These are phyloP conservation scores for Otus scops DNA, from an alignment of 2,797 vertebrate species.

Conservation along the genomic window DNA sequence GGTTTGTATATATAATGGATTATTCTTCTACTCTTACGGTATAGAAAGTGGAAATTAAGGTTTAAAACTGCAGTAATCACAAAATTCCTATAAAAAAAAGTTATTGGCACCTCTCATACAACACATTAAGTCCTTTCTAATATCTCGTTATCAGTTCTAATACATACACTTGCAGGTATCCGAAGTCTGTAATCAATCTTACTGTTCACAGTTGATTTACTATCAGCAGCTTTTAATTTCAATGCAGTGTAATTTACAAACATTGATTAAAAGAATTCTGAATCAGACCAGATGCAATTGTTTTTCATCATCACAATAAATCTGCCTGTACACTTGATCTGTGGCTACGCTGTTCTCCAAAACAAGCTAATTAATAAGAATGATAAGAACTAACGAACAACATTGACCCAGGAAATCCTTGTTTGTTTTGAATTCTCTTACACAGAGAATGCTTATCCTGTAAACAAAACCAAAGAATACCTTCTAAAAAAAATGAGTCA, in stretches of 20 bases:
- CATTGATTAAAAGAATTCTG: not conserved
- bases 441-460: not conserved
- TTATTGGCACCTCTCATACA: accelerated
- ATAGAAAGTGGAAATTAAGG: not conserved
- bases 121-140: not conserved
- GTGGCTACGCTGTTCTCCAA: not conserved
- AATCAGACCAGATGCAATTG: not conserved
- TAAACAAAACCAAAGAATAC: not conserved
- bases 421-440: not conserved
- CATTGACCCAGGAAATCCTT: not conserved
- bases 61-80: not conserved
- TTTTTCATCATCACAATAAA: not conserved
- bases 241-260: not conserved
- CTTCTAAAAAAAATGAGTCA: not conserved
- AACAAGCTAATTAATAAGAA: not conserved
- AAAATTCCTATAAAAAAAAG: not conserved
- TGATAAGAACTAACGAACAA: not conserved
- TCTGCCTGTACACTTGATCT: not conserved
- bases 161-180: not conserved
- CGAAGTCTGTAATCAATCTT: not conserved
- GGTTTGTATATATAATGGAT: not conserved
- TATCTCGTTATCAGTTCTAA: not conserved
- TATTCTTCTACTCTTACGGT: not conserved
- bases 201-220: not conserved
- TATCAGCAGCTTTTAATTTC: not conserved